These are phyloP conservation scores for Stomorhina lunata DNA, from an alignment of 2,888 invertebrate genomes.

Conservation along the genomic window DNA sequence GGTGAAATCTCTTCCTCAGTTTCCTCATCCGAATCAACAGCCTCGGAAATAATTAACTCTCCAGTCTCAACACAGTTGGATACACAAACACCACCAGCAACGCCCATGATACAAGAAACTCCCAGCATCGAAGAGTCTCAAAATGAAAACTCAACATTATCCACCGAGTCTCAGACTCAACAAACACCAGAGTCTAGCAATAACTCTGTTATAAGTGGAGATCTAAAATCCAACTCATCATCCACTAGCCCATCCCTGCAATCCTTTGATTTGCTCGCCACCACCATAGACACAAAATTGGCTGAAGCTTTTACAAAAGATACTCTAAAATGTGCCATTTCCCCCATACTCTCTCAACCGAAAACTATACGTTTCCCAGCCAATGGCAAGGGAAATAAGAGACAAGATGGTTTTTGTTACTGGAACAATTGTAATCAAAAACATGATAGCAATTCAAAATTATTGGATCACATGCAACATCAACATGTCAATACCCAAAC, in stretches of 20 bases:
- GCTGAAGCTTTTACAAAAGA: conserved; percentile 71
- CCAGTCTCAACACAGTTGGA: conserved; percentile 30
- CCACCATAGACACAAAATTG: conserved; percentile 78
- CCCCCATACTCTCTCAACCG: conserved; percentile 89
- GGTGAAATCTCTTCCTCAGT: conserved; percentile 30
- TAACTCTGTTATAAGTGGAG: conserved; percentile 20
- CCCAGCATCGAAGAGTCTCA: conserved; percentile 53
- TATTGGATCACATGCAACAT: conserved; percentile 92
- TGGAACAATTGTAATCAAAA: conserved; percentile 91
- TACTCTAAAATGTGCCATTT: conserved; percentile 81
- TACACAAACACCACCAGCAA: conserved; percentile 55
- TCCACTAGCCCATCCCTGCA: conserved; percentile 68
- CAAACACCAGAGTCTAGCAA: conserved; percentile 8
- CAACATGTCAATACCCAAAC: conserved; percentile 93
- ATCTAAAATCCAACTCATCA: neutral
- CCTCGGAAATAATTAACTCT: conserved; percentile 49
- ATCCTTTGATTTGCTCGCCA: conserved; percentile 33
- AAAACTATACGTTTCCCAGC: conserved; percentile 91
- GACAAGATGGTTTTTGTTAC: conserved; percentile 84
- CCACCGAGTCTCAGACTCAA: conserved; percentile 60
- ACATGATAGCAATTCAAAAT: conserved; percentile 89
- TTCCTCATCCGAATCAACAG: conserved; percentile 34
- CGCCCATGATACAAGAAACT: conserved; percentile 51
- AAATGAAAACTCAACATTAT: conserved; percentile 29
- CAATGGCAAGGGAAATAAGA: conserved; percentile 78